phyloP scores from a whole-genome alignment of 2,113 vertebrate genomes.

The Eudorcas thomsonii region DNA sequence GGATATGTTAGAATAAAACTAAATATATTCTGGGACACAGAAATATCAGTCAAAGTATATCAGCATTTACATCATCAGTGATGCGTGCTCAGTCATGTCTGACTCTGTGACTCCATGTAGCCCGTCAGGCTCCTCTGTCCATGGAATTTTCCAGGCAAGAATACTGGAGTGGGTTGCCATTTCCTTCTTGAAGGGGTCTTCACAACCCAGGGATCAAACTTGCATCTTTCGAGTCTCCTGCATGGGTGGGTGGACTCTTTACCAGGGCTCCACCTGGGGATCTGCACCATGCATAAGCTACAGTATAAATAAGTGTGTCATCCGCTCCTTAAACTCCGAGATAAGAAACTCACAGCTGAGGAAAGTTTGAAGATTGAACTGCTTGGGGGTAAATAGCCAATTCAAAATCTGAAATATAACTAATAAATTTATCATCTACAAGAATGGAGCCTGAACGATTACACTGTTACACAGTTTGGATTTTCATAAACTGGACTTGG shows the following conservation, averaged over 20 bases:
- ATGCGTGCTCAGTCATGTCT: neutral
- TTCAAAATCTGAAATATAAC: neutral
- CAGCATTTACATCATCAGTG: neutral
- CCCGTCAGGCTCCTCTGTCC: neutral
- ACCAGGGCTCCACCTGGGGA: neutral
- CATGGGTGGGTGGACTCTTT: rapidly evolving
- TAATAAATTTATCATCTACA: neutral
- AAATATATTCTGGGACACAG: neutral
- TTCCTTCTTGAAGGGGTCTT: neutral
- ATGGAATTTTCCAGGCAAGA: neutral
- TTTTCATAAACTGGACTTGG: neutral
- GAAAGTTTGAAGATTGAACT: neutral
- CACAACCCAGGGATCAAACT: rapidly evolving
- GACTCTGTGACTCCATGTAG: neutral
- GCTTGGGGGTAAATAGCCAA: neutral
- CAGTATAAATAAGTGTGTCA: neutral
- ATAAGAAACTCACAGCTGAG: neutral
- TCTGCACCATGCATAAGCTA: rapidly evolving
- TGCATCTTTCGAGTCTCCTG: neutral
- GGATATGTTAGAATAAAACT: neutral
- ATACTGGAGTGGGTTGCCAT: neutral
- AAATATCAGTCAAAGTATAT: neutral
- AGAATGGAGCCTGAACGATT: neutral
- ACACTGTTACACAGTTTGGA: neutral
- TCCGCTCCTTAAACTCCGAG: neutral